These are phyloP conservation scores for Trachelus tabidus DNA, from an alignment of 2,888 invertebrate genomes.

Conservation along the genomic window DNA sequence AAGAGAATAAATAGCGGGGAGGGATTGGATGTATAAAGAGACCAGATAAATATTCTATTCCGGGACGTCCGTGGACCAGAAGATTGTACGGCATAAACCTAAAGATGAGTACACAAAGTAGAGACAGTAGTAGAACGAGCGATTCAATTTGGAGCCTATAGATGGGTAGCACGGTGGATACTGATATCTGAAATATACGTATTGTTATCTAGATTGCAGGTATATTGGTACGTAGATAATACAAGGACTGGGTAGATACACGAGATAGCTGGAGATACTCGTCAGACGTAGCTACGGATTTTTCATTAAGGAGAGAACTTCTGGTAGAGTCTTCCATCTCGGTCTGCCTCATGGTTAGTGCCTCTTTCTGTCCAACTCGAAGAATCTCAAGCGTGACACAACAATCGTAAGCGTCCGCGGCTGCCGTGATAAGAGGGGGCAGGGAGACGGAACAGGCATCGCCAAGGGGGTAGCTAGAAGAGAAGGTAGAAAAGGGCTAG, in stretches of 20 bases:
- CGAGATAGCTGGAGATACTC: neutral
- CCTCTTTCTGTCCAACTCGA: neutral
- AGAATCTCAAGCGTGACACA: neutral
- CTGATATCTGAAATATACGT: neutral
- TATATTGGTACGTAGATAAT: neutral
- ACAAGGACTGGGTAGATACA: neutral
- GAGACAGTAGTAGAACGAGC: neutral
- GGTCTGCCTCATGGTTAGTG: neutral
- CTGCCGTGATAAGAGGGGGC: neutral
- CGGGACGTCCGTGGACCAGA: neutral
- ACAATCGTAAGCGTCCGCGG: neutral
- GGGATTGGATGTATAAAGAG: neutral
- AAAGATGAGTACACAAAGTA: neutral
- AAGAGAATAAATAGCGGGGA: neutral
- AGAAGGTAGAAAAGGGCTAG: neutral
- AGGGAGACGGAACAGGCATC: neutral
- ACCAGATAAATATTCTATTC: neutral
- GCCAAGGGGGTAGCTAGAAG: neutral
- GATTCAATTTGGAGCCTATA: neutral
- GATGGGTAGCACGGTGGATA: neutral
- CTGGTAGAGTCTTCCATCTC: neutral
- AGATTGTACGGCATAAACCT: neutral
- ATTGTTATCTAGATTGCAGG: neutral
- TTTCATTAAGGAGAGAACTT: neutral
- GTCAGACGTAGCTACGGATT: neutral